phyloP scores from a whole-genome alignment of 2,888 invertebrate genomes.

The Sesia bembeciformis region DNA sequence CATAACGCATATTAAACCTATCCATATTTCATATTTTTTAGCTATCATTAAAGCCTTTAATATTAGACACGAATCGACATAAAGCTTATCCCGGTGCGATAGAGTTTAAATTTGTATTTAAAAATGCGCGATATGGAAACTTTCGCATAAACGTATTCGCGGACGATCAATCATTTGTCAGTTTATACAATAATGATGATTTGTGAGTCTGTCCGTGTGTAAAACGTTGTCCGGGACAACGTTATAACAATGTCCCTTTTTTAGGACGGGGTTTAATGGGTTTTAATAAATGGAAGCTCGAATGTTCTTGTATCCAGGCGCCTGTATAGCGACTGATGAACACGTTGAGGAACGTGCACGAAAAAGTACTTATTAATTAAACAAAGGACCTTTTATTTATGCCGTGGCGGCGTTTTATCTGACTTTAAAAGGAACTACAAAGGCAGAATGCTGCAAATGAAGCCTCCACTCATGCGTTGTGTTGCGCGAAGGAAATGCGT shows the following conservation, averaged over 20 bases:
- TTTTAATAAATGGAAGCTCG: background rate
- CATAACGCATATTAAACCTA: too few relatives aligned
- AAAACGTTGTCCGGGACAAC: constrained; percentile 1
- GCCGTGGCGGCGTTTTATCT: too few relatives aligned
- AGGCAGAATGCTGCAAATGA: too few relatives aligned
- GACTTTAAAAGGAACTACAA: too few relatives aligned
- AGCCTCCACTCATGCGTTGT: too few relatives aligned
- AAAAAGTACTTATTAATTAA: background rate
- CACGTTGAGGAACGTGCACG: background rate
- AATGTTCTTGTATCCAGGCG: background rate
- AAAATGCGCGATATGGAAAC: background rate
- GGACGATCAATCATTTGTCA: constrained; percentile 30
- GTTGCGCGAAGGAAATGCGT: too few relatives aligned
- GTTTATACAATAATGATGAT: constrained; percentile 25
- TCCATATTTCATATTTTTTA: too few relatives aligned
- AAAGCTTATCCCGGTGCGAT: background rate
- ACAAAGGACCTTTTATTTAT: background rate
- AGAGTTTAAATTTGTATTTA: background rate
- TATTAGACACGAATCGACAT: too few relatives aligned
- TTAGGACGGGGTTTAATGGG: background rate
- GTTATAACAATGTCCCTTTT: background rate
- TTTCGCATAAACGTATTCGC: constrained; percentile 17
- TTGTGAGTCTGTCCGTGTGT: constrained; percentile 25
- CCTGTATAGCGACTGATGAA: background rate
- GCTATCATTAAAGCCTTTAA: too few relatives aligned